Evolutionary conservation across 37 sponge, comb jelly and placozoan species (phyloP).

Genomic region (Axinella damicornis): DNA sequence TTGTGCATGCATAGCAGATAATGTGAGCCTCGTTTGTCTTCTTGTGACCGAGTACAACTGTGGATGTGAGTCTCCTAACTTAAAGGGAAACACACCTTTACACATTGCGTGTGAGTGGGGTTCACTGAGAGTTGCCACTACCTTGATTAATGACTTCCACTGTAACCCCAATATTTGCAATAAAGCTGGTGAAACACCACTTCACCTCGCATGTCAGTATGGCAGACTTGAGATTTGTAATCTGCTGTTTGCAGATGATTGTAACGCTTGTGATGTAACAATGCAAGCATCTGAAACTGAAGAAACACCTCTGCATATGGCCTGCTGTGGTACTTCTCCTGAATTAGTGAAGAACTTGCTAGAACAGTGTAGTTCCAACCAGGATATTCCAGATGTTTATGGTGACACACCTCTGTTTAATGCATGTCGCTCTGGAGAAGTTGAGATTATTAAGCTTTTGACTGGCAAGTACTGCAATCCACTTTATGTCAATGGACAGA

Average conservation of each 20-base stretch:
- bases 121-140: background rate
- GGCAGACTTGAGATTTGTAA: background rate
- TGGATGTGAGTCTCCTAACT: too few relatives aligned
- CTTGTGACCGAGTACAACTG: too few relatives aligned
- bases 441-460: background rate
- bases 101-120: conserved; percentile 15
- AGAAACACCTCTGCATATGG: background rate
- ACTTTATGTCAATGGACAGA: background rate
- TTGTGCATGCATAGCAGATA: too few relatives aligned
- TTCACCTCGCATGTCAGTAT: background rate
- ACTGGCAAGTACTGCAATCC: background rate
- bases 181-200: conserved; percentile 3
- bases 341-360: too few relatives aligned
- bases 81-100: background rate
- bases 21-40: too few relatives aligned
- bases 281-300: too few relatives aligned
- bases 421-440: background rate
- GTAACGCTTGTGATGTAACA: background rate
- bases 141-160: background rate
- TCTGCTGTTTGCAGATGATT: background rate
- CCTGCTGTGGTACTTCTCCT: background rate
- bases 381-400: background rate
- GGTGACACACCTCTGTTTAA: conserved; percentile 5
- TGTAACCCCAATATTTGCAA: background rate
- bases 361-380: too few relatives aligned